Evolutionary conservation across 2,888 invertebrate species (phyloP).

Genomic region (Plagodis pulveraria): DNA sequence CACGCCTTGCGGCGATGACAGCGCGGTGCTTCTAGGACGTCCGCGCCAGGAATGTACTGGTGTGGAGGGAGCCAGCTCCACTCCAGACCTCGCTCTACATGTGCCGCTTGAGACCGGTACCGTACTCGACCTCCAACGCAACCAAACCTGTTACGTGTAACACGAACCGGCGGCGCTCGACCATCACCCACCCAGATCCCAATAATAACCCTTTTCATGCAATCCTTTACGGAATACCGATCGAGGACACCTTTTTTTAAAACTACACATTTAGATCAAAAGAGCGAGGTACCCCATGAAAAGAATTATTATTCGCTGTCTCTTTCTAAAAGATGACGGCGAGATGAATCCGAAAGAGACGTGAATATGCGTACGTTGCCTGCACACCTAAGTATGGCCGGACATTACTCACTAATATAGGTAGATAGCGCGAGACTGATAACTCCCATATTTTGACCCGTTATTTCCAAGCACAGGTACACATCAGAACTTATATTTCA

Average conservation of each 20-base stretch:
- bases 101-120: slow-evolving; percentile 79
- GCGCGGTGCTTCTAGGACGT: slow-evolving; percentile 71
- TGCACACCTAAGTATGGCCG: slow-evolving; percentile 84
- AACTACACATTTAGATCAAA: slow-evolving; percentile 59
- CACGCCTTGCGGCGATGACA: slow-evolving; percentile 80
- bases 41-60: slow-evolving; percentile 67
- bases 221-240: slow-evolving; percentile 42
- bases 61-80: slow-evolving; percentile 24
- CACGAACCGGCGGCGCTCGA: slow-evolving; percentile 58
- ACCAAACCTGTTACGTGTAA: slow-evolving; percentile 82
- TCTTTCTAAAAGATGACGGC: slow-evolving; percentile 60
- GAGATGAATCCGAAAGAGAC: slow-evolving; percentile 76
- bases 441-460: slow-evolving; percentile 62
- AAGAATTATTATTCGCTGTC: slow-evolving; percentile 68
- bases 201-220: slow-evolving; percentile 47
- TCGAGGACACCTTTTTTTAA: slow-evolving; percentile 51
- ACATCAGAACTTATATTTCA: slow-evolving; percentile 55
- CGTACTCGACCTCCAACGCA: slow-evolving; percentile 80
- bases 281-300: slow-evolving; percentile 60
- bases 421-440: slow-evolving; percentile 79
- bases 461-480: slow-evolving; percentile 57
- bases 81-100: slow-evolving; percentile 66
- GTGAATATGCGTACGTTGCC: slow-evolving; percentile 83
- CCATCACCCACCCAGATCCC: slow-evolving; percentile 56
- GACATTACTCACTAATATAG: slow-evolving; percentile 83